Evolutionary conservation across 2,797 vertebrate species (phyloP), one percentile per base, ranked within the genome.

Genomic region (Pangasius macronema): DNA sequence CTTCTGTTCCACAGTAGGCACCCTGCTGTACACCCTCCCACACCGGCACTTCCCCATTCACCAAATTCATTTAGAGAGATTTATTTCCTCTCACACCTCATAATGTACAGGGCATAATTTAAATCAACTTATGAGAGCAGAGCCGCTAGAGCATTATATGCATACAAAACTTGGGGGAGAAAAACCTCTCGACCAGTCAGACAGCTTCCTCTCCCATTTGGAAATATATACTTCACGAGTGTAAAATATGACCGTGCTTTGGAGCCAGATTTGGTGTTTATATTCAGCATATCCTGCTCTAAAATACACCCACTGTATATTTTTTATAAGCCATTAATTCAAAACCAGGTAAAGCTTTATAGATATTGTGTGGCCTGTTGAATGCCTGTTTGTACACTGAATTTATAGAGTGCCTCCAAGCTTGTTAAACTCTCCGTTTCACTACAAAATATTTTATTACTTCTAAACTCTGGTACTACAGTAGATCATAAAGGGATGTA

Each of bases 61-160:
- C 92, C 93, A 93, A 94, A 94, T 95, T 94, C 94, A 94, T 95
- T 95, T 95, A 94, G 93, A 94, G 92, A 95, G 94, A 95, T 96
- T 95, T 95, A 95, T 95, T 94, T 94, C 92, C 94, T 91, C 95
- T 94, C 94, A 94, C 91, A 89, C 93, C 90, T 92, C 93, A 95
- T 94, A 95, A 96, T 94, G 95, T 94, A 92, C 93, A 93, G 94
- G 94, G 94, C 94, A 95, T 95, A 94, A 96, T 95, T 95, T 95
- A 95, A 95, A 96, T 95, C 93, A 94, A 95, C 95, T 95, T 95
- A 93, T 93, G 93, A 94, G 94, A 94, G 94, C 93, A 94, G 94
- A 93, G 91, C 92, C 92, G 93, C 92, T 46, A 91, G 93, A 91
- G 91, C 87, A 85, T 75, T 91, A 92, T 94, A 94, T 94, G 94